Percentiles rank a stretch among this genome's conserved stretches.
These are phyloP conservation scores for Calycopis cecrops DNA, from an alignment of 1,140 invertebrate genomes.

Conservation along the genomic window DNA sequence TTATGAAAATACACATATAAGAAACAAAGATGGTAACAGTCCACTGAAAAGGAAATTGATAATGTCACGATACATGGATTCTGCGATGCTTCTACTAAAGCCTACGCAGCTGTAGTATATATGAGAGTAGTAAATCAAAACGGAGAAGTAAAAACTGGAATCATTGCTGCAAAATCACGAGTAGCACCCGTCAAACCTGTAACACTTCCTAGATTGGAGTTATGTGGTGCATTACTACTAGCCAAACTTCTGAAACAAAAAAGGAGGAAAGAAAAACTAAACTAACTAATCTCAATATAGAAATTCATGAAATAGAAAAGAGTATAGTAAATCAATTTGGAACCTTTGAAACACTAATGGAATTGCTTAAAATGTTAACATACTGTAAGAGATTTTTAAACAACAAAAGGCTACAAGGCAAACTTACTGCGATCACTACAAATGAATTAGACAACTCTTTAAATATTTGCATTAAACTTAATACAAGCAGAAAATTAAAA, in stretches of 20 bases:
- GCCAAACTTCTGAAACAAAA: slow-evolving; percentile 1
- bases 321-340: background rate
- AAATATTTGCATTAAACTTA: slow-evolving; percentile 16
- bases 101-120: slow-evolving; percentile 24
- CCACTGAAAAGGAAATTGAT: background rate
- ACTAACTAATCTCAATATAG: slow-evolving; percentile 4
- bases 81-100: slow-evolving; percentile 19
- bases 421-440: background rate
- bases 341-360: slow-evolving; percentile 19
- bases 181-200: slow-evolving; percentile 21
- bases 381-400: slow-evolving; percentile 20
- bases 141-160: background rate
- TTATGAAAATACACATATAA: no score
- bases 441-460: slow-evolving; percentile 19
- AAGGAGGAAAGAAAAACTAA: slow-evolving; percentile 13
- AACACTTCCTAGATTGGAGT: slow-evolving; percentile 18
- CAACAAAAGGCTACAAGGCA: slow-evolving; percentile 4
- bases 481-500: background rate
- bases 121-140: slow-evolving; percentile 11
- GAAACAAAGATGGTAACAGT: slow-evolving; percentile 5
- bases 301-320: background rate
- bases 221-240: slow-evolving; percentile 23
- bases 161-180: slow-evolving; percentile 11
- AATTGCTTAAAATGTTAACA: slow-evolving; percentile 21
- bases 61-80: slow-evolving; percentile 14